A percentile compares a stretch with the other conserved stretches of the same genome.
phyloP scores from a whole-genome alignment of 1,140 invertebrate species.

The Rhagoletis pomonella region DNA sequence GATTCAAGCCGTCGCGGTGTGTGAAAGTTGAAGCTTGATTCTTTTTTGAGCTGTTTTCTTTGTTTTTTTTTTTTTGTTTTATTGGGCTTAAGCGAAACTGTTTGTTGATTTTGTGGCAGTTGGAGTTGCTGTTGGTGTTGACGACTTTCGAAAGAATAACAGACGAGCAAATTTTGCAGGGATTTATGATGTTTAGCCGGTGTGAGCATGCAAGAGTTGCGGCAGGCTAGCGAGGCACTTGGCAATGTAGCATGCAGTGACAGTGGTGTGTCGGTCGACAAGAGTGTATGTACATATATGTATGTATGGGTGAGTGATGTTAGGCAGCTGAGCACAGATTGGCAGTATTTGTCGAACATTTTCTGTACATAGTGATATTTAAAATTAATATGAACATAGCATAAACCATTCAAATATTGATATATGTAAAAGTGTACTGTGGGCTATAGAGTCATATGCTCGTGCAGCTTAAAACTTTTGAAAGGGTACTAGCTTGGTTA shows the following conservation, averaged over 20 bases:
- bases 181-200: constrained; percentile 48
- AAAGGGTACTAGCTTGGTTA: neutral
- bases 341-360: constrained; percentile 33
- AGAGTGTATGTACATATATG: neutral
- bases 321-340: neutral
- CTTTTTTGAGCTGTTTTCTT: neutral
- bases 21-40: neutral
- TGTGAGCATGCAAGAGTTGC: neutral
- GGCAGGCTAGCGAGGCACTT: neutral
- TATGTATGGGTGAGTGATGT: neutral
- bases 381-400: neutral
- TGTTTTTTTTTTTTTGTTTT: neutral
- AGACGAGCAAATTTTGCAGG: constrained; percentile 17
- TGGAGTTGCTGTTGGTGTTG: constrained; percentile 5
- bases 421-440: neutral
- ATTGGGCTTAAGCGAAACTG: constrained; percentile 3
- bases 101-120: constrained; percentile 19
- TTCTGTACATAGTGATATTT: constrained; percentile 26
- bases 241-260: neutral
- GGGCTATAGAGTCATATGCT: neutral
- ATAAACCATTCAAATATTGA: neutral
- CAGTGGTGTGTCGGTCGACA: neutral
- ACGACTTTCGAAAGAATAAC: constrained; percentile 49
- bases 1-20: neutral
- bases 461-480: neutral